Evolutionary conservation across 2,888 invertebrate species (phyloP).

Genomic region (Microchrysa polita): DNA sequence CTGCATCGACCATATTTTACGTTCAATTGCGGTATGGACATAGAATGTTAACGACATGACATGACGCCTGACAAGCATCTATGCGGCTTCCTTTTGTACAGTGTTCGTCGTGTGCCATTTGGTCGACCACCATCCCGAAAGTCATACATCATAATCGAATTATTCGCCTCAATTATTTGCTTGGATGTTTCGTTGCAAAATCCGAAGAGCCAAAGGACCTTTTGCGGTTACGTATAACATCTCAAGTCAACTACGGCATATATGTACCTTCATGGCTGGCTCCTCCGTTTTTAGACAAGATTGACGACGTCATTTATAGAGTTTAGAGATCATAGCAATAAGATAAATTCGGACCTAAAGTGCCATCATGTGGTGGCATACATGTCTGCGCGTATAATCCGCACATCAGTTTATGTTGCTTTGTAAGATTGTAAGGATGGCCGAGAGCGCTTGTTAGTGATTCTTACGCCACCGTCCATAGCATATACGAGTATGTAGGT

Average conservation of each 20-base stretch:
- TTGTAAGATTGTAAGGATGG: neutral
- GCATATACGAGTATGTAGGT: too few relatives aligned
- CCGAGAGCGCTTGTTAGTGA: neutral
- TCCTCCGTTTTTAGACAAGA: constrained; percentile 9
- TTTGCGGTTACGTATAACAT: constrained; percentile 1
- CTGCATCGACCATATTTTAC: neutral
- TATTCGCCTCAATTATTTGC: constrained; percentile 12
- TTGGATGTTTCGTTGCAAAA: neutral
- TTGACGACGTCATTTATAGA: neutral
- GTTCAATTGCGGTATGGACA: neutral
- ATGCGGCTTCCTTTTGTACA: neutral
- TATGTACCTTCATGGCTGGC: too few relatives aligned
- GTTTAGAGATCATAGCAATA: constrained; percentile 5
- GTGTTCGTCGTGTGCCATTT: constrained; percentile 2
- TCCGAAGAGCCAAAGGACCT: constrained; percentile 31
- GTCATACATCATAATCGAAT: constrained; percentile 31
- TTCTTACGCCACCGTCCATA: neutral
- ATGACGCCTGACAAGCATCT: neutral
- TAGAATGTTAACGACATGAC: too few relatives aligned
- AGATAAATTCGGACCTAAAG: neutral
- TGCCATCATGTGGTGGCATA: neutral
- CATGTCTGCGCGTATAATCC: neutral
- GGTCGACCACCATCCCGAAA: constrained; percentile 22
- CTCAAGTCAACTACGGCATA: neutral
- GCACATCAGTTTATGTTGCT: neutral